These are phyloP conservation scores for Heliconius congener DNA, from an alignment of 1,140 invertebrate species.

Conservation along the genomic window DNA sequence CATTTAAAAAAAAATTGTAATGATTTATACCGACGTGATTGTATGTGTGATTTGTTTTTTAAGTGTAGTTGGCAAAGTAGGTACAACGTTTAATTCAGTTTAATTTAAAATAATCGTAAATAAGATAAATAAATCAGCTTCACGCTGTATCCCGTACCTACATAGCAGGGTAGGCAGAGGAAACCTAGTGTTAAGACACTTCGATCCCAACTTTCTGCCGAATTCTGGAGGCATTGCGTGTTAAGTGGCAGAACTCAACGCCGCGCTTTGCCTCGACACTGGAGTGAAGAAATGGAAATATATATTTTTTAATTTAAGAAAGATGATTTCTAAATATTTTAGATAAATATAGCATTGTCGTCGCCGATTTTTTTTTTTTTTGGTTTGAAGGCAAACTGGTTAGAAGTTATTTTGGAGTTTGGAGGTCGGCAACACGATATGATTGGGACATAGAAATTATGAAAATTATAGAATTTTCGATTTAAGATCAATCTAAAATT, in stretches of 20 bases:
- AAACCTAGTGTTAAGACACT: too few relatives aligned
- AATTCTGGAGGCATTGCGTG: too few relatives aligned
- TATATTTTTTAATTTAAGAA: too few relatives aligned
- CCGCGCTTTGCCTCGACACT: too few relatives aligned
- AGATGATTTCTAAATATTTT: constrained; percentile 1
- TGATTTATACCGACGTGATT: neutral
- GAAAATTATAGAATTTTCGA: neutral
- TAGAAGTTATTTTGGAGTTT: constrained; percentile 11
- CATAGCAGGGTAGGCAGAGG: too few relatives aligned
- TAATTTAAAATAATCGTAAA: too few relatives aligned
- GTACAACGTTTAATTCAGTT: neutral
- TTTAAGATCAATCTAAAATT: neutral
- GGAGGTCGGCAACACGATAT: constrained; percentile 2
- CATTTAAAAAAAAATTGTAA: too few relatives aligned
- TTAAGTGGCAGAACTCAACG: too few relatives aligned
- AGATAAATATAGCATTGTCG: neutral
- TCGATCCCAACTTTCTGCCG: too few relatives aligned
- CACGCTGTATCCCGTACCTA: too few relatives aligned
- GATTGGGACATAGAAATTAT: neutral
- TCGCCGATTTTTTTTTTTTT: constrained; percentile 13
- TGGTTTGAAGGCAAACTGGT: constrained; percentile 13
- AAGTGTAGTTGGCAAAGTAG: neutral
- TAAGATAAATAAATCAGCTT: too few relatives aligned
- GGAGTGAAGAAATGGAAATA: too few relatives aligned
- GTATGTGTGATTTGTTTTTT: neutral